Evolutionary conservation across 1,140 invertebrate genomes (phyloP).

Genomic region (Brachionus rubens): DNA sequence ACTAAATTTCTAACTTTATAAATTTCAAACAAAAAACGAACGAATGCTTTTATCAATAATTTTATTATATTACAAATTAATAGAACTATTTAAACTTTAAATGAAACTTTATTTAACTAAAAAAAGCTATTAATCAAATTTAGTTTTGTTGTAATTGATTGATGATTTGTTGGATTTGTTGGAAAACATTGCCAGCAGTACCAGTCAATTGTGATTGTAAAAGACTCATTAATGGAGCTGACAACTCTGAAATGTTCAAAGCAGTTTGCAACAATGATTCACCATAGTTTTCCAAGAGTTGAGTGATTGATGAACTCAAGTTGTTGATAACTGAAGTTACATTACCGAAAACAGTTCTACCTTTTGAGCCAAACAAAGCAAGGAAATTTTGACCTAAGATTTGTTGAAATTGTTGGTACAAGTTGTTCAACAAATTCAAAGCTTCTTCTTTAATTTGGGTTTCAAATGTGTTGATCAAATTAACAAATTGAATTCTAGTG

Average conservation of each 20-base stretch:
- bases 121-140: neutral
- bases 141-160: slow-evolving; percentile 8
- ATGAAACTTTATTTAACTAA: neutral
- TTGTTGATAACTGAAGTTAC: slow-evolving; percentile 1
- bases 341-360: neutral
- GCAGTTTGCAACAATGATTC: slow-evolving; percentile 24
- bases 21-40: too few species aligned
- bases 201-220: neutral
- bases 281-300: slow-evolving; percentile 15
- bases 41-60: too few species aligned
- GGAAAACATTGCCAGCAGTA: slow-evolving; percentile 3
- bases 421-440: neutral
- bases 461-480: neutral
- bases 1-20: too few species aligned
- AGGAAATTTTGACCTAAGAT: slow-evolving; percentile 17
- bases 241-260: neutral
- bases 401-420: slow-evolving; percentile 15
- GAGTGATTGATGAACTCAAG: neutral
- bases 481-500: neutral
- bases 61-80: too few species aligned
- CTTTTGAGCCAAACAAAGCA: neutral
- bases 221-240: neutral
- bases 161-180: slow-evolving; percentile 19
- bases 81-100: too few species aligned
- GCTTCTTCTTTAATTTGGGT: neutral